Evolutionary conservation across 2,113 vertebrate genomes (phyloP).

Genomic region (Ranitomeya imitator): DNA sequence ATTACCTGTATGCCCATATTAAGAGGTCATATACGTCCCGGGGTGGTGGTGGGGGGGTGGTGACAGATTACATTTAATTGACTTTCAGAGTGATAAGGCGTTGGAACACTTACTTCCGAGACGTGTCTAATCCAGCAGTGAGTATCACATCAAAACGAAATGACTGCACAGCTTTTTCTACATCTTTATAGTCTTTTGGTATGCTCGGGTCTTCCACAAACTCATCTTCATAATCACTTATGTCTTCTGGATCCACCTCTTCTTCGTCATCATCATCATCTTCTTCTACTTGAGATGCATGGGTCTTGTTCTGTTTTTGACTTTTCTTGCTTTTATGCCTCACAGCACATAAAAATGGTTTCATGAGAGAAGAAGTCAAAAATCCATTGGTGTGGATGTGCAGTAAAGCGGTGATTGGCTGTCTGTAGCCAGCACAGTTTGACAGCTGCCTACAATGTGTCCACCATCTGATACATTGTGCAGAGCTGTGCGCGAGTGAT

Average conservation of each 20-base stretch:
- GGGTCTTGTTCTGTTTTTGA: constrained; percentile 73
- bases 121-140: constrained; percentile 86
- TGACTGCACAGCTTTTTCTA: constrained; percentile 85
- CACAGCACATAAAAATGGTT: constrained; percentile 65
- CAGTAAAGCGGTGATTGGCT: constrained; percentile 60
- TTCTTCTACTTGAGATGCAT: constrained; percentile 66
- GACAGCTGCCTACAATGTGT: constrained; percentile 50
- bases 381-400: constrained; percentile 61
- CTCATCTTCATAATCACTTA: constrained; percentile 78
- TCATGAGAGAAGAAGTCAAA: constrained; percentile 65
- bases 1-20: no score
- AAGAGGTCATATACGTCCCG: no score
- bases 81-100: background rate
- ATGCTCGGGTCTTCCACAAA: constrained; percentile 66
- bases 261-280: constrained; percentile 72
- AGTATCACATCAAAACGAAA: constrained; percentile 88
- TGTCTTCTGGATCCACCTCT: constrained; percentile 62
- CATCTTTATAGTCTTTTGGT: constrained; percentile 87
- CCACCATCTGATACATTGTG: constrained; percentile 62
- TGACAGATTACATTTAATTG: background rate
- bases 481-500: constrained; percentile 45
- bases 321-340: constrained; percentile 84
- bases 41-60: no score
- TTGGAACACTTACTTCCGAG: constrained; percentile 85
- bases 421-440: constrained; percentile 57